Evolutionary conservation across 2,797 vertebrate genomes (phyloP).

Genomic region (Centroberyx gerrardi): DNA sequence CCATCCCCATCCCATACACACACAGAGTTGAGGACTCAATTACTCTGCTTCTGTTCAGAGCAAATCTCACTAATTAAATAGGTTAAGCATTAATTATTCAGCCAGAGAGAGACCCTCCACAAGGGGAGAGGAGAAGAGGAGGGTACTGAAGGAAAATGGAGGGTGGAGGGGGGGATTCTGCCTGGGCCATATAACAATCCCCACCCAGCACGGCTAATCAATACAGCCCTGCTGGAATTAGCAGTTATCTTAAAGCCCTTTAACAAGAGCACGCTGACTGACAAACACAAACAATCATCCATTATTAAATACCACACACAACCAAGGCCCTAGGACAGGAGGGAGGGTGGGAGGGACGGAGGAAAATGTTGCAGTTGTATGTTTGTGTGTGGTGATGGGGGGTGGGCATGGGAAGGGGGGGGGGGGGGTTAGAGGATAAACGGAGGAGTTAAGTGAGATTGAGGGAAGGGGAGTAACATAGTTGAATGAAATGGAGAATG

Average conservation of each 20-base stretch:
- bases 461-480: background rate
- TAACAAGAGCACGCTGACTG: conserved; percentile 78
- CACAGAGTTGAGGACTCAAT: conserved; percentile 70
- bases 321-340: background rate
- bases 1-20: conserved; percentile 20
- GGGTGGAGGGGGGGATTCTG: conserved; percentile 31
- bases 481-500: background rate
- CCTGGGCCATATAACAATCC: conserved; percentile 80
- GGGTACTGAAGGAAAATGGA: conserved; percentile 18
- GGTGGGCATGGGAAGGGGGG: background rate
- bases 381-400: background rate
- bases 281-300: conserved; percentile 84
- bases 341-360: background rate
- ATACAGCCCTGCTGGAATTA: conserved; percentile 84
- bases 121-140: conserved; percentile 5
- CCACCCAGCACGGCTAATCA: conserved; percentile 75
- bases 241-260: conserved; percentile 85
- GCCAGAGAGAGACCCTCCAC: conserved; percentile 63
- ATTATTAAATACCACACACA: conserved; percentile 79
- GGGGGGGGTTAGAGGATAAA: background rate
- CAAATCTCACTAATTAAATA: conserved; percentile 88
- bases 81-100: conserved; percentile 86
- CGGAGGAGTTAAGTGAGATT: background rate
- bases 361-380: background rate
- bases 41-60: conserved; percentile 78